Base-by-base conservation (phyloP, 2,888 invertebrate species). In the Acrocera orbiculus region DNA sequence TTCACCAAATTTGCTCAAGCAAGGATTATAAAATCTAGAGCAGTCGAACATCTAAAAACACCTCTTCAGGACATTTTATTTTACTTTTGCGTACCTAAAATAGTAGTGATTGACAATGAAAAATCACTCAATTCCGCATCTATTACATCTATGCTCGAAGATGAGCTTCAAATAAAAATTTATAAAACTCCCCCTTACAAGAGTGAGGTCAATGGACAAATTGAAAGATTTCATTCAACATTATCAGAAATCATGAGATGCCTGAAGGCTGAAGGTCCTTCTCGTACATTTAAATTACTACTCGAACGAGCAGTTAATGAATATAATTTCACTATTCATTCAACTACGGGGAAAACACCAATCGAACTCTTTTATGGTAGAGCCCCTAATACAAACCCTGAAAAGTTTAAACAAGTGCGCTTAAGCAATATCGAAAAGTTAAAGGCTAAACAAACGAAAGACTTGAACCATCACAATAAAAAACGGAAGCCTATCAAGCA, bases 141-240 rank as follows among this genome's bases (percentile, higher is more conserved):
- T 5, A 43, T 40, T 2, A 35, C 28, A 27, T 39, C 39, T 3
- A n/a, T n/a, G n/a, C 20, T 45, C 19, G 27, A 41, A 26, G 37
- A 40, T 3, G 36, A 41, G 14, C 29, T 46, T 2, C 30, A 34
- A 11, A 40, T 45, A n/a, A 27, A 37, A 27, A 23, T 42, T 10
- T 36, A 30, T 16, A 42, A 20, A 4, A 39, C 36, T 13, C 42
- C 42, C 6, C 37, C 40, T 11, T 38, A 41, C 30, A 38, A 32
- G 16, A 39, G 38, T 14, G 33, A 36, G 35, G 31, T 32, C 4
- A 44, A 42, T 28, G 41, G 40, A 3, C 38, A 40, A 23, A 34
- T 41, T 4, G 42, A 41, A 28, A 31, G 41, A 10, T 39, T 44
- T 17, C 40, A 42, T 26, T 43, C 39, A 10, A 42, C 44, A 4